Evolutionary conservation across 2,113 vertebrate species (phyloP).

Genomic region (Cebus imitator): DNA sequence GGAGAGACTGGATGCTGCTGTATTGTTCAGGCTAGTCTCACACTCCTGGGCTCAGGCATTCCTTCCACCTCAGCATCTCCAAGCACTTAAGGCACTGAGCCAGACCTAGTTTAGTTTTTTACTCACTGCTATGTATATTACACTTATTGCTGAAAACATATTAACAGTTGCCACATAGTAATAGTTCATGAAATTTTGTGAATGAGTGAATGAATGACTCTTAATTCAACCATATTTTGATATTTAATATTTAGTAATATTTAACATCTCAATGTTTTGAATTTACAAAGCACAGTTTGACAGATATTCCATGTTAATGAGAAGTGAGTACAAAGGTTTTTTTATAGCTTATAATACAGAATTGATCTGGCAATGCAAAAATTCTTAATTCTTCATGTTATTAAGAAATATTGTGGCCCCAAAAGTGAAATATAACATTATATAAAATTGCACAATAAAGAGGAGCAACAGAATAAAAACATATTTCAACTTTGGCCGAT

Average conservation of each 20-base stretch:
- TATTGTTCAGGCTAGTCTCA: too few relatives aligned
- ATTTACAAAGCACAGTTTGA: neutral
- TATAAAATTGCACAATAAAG: neutral
- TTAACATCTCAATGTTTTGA: neutral
- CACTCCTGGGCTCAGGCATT: too few relatives aligned
- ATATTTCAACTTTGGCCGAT: neutral
- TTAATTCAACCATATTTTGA: neutral
- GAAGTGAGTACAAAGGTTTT: neutral
- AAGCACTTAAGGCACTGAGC: too few relatives aligned
- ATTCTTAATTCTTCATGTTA: neutral
- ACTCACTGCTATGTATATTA: neutral
- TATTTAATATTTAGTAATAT: conserved; percentile 17
- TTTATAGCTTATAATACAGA: neutral
- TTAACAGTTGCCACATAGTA: neutral
- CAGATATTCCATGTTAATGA: neutral
- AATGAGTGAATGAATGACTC: neutral
- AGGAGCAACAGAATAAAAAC: neutral
- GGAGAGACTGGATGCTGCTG: too few relatives aligned
- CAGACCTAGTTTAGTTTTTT: neutral
- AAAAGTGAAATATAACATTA: neutral
- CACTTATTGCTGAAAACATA: neutral
- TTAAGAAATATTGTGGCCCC: neutral
- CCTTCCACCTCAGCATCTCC: too few relatives aligned
- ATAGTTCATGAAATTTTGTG: neutral
- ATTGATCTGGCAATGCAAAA: neutral